Conservation (phyloP, 2,113 vertebrate genomes). For the chimpanzee (Pan troglodytes) region DNA sequence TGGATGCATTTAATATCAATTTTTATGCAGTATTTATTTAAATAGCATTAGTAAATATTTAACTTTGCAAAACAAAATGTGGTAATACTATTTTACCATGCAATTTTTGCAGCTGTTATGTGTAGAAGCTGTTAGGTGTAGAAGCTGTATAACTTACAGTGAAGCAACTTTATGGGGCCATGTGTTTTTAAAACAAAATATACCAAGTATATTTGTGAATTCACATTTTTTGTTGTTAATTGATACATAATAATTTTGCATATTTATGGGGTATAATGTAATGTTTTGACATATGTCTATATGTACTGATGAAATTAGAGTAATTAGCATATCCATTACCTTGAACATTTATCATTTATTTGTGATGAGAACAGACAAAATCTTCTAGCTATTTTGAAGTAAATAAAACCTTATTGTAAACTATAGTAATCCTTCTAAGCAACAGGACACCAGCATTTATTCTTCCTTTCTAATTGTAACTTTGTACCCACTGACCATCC, state of each 20-base stretch:
- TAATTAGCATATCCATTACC: background rate
- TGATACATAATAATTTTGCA: background rate
- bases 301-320: background rate
- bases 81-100: background rate
- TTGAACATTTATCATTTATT: background rate
- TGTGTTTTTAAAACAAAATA: background rate
- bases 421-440: background rate
- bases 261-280: background rate
- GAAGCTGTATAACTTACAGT: background rate
- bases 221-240: background rate
- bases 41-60: background rate
- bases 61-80: slow-evolving; percentile 22
- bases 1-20: background rate
- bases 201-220: background rate
- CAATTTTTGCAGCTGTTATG: background rate
- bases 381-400: background rate
- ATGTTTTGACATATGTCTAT: background rate
- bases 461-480: background rate
- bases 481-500: background rate
- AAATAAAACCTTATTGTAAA: background rate
- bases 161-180: background rate
- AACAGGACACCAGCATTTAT: background rate
- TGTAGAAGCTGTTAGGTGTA: background rate
- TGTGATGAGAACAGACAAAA: background rate
- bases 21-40: slow-evolving; percentile 1